A percentile compares a stretch with the other conserved stretches of the same genome.
Evolutionary conservation across 2,888 invertebrate species (phyloP).

Genomic region (Drosophila anomelani): DNA sequence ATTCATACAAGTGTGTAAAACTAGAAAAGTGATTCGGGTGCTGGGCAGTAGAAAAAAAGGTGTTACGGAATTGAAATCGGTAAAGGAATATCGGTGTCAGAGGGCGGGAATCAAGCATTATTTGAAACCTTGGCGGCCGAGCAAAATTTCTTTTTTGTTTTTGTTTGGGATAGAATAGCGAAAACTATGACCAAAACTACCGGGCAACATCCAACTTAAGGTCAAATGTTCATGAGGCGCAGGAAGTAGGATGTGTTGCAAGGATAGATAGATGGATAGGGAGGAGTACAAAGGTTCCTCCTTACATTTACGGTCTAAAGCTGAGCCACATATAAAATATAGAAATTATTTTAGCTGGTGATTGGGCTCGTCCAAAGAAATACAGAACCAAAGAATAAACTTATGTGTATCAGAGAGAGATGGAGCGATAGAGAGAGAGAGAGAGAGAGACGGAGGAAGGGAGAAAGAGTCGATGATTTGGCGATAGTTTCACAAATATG

Average conservation of each 20-base stretch:
- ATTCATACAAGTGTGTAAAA: conserved; percentile 17
- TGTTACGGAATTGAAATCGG: not conserved
- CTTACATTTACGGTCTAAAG: conserved; percentile 75
- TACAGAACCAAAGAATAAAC: conserved; percentile 38
- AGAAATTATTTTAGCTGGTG: conserved; percentile 85
- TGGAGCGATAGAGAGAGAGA: conserved; percentile 20
- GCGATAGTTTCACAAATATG: conserved; percentile 17
- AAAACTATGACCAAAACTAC: conserved; percentile 5
- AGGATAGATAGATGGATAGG: not conserved
- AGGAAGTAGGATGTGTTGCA: not conserved
- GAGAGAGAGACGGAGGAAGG: not conserved
- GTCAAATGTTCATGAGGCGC: not conserved
- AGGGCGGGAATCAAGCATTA: conserved; percentile 7
- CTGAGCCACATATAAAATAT: conserved; percentile 85
- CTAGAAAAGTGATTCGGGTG: conserved; percentile 15
- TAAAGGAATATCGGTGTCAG: not conserved
- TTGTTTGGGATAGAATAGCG: not conserved
- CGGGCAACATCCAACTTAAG: conserved; percentile 6
- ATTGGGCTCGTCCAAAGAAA: conserved; percentile 64
- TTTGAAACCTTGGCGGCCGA: conserved; percentile 32
- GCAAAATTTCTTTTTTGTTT: conserved; percentile 5
- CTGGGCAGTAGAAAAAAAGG: conserved; percentile 10
- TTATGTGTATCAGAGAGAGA: conserved; percentile 23
- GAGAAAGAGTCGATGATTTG: conserved; percentile 17
- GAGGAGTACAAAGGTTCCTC: conserved; percentile 1